Evolutionary conservation across 2,113 vertebrate species (phyloP), one percentile per base, ranked within the genome.

Genomic region (Axis porcinus): DNA sequence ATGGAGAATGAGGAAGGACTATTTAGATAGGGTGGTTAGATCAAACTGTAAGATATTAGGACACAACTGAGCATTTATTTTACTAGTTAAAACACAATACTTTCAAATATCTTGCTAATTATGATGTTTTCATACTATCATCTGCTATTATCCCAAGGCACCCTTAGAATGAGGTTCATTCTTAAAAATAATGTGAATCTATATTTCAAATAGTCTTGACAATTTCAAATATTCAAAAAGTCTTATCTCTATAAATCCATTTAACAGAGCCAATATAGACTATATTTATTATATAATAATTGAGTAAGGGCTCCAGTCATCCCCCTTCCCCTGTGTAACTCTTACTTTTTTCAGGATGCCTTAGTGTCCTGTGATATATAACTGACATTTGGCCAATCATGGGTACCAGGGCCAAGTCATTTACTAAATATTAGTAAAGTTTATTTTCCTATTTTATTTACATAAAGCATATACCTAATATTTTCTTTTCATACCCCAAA

Each of bases 371-470:
- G 14, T 62, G 6, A 81, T 86, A 83, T n/a, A 27, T 62, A 91
- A 97, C 27, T 54, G 36, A 94, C 82, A 90, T 13, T 27, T 83
- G 47, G 33, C 30, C 47, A 93, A 78, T n/a, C 27, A 52, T 0
- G 91, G 55, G 9, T 88, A 36, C 36, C 40, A 94, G n/a, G n/a
- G 40, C 30, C 36, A 81, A 86, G 81, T 82, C 33, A 64, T 47
- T 91, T 11, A 83, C 36, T 47, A 88, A 88, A 45, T 64, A 62
- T 52, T 14, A 94, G 60, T 70, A 55, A 86, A 47, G 67, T 88
- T 79, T 78, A 81, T 57, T 64, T 91, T 91, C 8, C 40, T 16
- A 27, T 76, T 95, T 91, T 95, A 90, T 82, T 96, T 62, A 87
- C 33, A 57, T 50, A 81, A 91, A 64, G 36, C 27, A 17, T 74